Conservation (phyloP, 2,797 vertebrate genomes). For the Danio tinwini region DNA sequence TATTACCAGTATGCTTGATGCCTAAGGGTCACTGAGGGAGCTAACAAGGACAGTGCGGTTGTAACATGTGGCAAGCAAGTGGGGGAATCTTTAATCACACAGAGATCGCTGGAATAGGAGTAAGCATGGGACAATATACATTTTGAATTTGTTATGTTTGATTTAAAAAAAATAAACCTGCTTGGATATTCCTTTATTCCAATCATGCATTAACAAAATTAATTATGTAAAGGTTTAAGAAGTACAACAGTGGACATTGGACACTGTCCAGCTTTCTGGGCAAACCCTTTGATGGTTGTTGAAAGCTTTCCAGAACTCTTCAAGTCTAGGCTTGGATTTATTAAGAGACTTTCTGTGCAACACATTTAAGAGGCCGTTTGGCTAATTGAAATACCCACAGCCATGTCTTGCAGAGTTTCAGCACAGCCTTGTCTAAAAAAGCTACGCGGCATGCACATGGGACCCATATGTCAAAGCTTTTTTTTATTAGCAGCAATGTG, state of each 20-base stretch:
- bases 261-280: conserved; percentile 29
- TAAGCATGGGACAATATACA: neutral
- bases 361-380: conserved; percentile 67
- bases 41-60: conserved; percentile 41
- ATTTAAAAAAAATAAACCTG: neutral
- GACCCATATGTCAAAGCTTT: conserved; percentile 81
- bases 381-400: conserved; percentile 84
- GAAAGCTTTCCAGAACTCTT: conserved; percentile 22
- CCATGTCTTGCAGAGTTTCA: conserved; percentile 74
- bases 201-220: neutral
- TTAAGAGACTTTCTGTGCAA: conserved; percentile 44
- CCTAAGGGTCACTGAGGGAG: conserved; percentile 53
- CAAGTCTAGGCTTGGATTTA: conserved; percentile 36
- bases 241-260: neutral
- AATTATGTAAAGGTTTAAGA: neutral
- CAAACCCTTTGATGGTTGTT: conserved; percentile 43
- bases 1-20: conserved; percentile 52
- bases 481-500: conserved; percentile 77
- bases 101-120: neutral
- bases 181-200: neutral
- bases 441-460: conserved; percentile 76
- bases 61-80: conserved; percentile 58
- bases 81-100: conserved; percentile 21
- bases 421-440: conserved; percentile 47
- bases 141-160: neutral